Base-by-base conservation (phyloP, 2,888 invertebrate genomes). In the Xanthorhoe designata region DNA sequence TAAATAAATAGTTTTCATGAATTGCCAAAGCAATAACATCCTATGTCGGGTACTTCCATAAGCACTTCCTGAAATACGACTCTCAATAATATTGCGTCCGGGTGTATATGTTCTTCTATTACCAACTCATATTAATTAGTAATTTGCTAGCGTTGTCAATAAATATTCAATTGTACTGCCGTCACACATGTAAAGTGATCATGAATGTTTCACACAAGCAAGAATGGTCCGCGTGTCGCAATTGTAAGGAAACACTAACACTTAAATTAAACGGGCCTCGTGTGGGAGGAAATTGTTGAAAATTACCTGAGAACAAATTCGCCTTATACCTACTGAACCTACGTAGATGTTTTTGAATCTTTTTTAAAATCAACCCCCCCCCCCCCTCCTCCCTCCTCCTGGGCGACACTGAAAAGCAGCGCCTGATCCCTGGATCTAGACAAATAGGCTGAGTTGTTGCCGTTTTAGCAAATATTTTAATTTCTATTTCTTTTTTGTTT, bases 231-330 rank as follows among this genome's bases (percentile, higher is more conserved):
- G 47, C 53, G 50, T 61, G 66, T 56, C 63, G 60, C 42, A 62
- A 59, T 57, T 57, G 66, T 61, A 57, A 68, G 68, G 64, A 68
- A 68, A 68, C 61, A 64, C 60, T 64, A 29, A 45, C 53, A 64
- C 53, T 63, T 63, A 64, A 61, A 68, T 61, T 68, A 64, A 61
- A 50, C 52, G 50, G 61, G 47, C 52, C 50, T 57, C 50, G 56
- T 57, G 68, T 68, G 68, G 68, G 68, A 61, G 29, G 57, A 64
- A 64, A 68, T 68, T 68, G 68, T 61, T 35, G 53, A 64, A 68
- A 57, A 68, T 68, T 68, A 68, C 64, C 67, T 68, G 67, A 35
- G 52, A 57, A 35, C 32, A 18, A 47, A 29, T 49, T 60, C 49
- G 35, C 50, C 19, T 60, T 52, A 17, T 50, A 53, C 62, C 50